Evolutionary conservation across 1,140 invertebrate genomes (phyloP).

Genomic region (Papilio polytes): DNA sequence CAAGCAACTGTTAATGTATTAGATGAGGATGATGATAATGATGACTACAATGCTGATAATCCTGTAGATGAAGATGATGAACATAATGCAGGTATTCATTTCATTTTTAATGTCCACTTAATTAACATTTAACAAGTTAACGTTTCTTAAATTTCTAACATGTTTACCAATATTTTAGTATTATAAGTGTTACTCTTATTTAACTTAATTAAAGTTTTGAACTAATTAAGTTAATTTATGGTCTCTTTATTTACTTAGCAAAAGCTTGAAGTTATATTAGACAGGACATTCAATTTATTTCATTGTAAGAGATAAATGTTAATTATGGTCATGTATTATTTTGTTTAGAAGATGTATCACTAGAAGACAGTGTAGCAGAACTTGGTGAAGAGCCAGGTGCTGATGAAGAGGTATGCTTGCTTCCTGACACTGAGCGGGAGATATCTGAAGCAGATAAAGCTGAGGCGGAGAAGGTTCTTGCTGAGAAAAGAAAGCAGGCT

Average conservation of each 20-base stretch:
- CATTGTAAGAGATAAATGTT: too few relatives aligned
- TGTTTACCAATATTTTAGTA: too few relatives aligned
- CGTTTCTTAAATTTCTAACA: too few relatives aligned
- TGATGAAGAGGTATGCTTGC: conserved; percentile 84
- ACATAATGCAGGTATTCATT: conserved; percentile 56
- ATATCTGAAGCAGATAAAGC: conserved; percentile 87
- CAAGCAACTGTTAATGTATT: conserved; percentile 53
- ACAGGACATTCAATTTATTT: too few relatives aligned
- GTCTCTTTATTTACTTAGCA: too few relatives aligned
- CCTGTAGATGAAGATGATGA: conserved; percentile 53
- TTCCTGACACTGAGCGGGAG: conserved; percentile 85
- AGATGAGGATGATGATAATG: conserved; percentile 70
- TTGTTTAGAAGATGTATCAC: conserved; percentile 40
- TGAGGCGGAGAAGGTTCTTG: conserved; percentile 82
- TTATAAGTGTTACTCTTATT: too few relatives aligned
- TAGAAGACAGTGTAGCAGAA: conserved; percentile 59
- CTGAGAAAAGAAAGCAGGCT: conserved; percentile 79
- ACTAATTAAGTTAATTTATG: too few relatives aligned
- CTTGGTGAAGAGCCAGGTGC: conserved; percentile 77
- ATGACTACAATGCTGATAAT: conserved; percentile 62
- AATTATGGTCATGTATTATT: too few relatives aligned
- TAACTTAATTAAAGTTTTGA: too few relatives aligned
- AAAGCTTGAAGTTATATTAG: too few relatives aligned
- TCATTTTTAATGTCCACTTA: background rate
- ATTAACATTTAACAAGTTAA: too few relatives aligned